These are phyloP conservation scores for Lepidurus apus DNA, from an alignment of 1,140 invertebrate species.

Conservation along the genomic window DNA sequence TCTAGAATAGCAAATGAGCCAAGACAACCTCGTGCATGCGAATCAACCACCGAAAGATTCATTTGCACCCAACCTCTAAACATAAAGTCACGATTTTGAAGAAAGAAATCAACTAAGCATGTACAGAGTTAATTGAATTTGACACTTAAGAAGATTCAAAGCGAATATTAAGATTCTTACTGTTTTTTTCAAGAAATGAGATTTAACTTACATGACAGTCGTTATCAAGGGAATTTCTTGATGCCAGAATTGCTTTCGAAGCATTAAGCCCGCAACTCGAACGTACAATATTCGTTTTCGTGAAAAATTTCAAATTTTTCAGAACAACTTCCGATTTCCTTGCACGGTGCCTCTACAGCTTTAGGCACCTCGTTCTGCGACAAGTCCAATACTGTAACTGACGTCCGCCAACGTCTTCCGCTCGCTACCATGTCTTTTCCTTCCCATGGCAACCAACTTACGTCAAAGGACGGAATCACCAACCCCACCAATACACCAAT, in stretches of 20 bases:
- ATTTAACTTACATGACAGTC: no score
- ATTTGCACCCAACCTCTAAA: neutral
- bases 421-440: conserved; percentile 13
- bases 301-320: neutral
- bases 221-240: no score
- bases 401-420: conserved; percentile 16
- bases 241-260: no score
- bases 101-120: neutral
- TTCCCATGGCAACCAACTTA: conserved; percentile 17
- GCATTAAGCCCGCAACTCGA: no score
- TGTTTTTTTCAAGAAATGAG: no score
- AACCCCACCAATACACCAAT: neutral
- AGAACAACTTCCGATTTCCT: no score
- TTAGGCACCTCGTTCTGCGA: neutral
- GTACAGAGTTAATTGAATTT: no score
- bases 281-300: neutral
- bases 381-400: conserved; percentile 3
- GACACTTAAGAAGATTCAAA: no score
- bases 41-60: conserved; percentile 19
- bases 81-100: neutral
- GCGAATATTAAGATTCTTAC: no score
- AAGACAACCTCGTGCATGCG: neutral
- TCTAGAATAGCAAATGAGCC: neutral
- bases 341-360: neutral
- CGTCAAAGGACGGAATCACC: conserved; percentile 14